A percentile compares a stretch with the other conserved stretches of the same genome.
These are phyloP conservation scores for Itoplectis maculator DNA, from an alignment of 2,888 invertebrate genomes.

Conservation along the genomic window DNA sequence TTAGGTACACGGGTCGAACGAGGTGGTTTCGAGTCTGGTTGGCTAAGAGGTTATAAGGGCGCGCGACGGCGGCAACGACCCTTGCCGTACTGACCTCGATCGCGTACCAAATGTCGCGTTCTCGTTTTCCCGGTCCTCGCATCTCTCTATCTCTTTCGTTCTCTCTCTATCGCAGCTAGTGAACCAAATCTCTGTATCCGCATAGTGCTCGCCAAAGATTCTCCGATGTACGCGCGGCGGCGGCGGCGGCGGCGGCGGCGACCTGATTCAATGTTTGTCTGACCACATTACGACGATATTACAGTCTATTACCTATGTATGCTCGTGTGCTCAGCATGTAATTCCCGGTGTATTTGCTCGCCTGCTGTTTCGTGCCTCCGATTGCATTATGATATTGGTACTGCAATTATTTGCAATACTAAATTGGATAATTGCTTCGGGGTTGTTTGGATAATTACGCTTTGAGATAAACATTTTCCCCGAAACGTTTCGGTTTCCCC, in stretches of 20 bases:
- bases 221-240: background rate
- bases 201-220: background rate
- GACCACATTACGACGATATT: constrained; percentile 6
- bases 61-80: constrained; percentile 19
- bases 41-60: constrained; percentile 20
- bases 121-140: constrained; percentile 13
- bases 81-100: constrained; percentile 14
- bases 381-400: constrained; percentile 17
- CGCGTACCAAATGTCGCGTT: constrained; percentile 15
- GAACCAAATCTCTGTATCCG: background rate
- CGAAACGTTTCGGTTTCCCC: too few species aligned
- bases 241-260: too few species aligned
- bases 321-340: constrained; percentile 2
- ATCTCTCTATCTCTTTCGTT: too few species aligned
- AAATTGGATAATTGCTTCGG: background rate
- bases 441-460: background rate
- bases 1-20: constrained; percentile 47
- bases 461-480: too few species aligned
- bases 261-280: constrained; percentile 30
- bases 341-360: background rate
- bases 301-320: constrained; percentile 8
- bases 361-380: background rate
- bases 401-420: constrained; percentile 6
- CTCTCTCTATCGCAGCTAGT: background rate
- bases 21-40: constrained; percentile 21